Evolutionary conservation across 1,140 invertebrate species (phyloP).

Genomic region (Hypothenemus hampei): DNA sequence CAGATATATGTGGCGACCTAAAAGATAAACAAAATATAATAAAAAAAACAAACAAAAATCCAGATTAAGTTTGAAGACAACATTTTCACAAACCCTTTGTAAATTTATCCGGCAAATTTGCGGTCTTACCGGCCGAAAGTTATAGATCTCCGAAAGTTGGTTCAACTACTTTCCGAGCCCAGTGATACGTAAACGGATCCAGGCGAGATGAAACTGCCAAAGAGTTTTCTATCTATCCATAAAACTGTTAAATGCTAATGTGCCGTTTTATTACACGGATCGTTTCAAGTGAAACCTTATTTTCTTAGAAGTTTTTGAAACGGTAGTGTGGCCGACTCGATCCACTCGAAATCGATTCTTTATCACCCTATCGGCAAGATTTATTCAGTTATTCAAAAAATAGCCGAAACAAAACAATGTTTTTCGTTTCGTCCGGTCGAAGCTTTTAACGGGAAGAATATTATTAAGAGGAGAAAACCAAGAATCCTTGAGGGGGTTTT

Average conservation of each 20-base stretch:
- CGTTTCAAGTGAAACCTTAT: constrained; percentile 18
- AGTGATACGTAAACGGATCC: constrained; percentile 21
- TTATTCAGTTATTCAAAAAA: constrained; percentile 1
- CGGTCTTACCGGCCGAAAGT: constrained; percentile 22
- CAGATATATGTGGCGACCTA: not conserved
- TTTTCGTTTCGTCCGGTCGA: not conserved
- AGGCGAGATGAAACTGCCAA: constrained; percentile 23
- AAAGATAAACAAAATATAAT: not conserved
- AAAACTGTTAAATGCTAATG: constrained; percentile 26
- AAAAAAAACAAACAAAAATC: too few relatives aligned
- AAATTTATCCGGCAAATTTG: constrained; percentile 24
- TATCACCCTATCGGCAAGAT: not conserved
- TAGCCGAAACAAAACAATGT: not conserved
- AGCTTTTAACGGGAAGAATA: too few relatives aligned
- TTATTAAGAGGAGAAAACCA: not conserved
- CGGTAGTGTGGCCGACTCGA: too few relatives aligned
- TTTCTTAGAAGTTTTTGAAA: constrained; percentile 14
- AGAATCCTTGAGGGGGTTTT: too few relatives aligned
- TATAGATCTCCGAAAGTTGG: constrained; percentile 20
- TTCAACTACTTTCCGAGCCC: constrained; percentile 16
- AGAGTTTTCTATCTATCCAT: constrained; percentile 23
- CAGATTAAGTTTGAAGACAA: too few relatives aligned
- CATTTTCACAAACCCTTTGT: constrained; percentile 1
- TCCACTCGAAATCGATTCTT: constrained; percentile 3
- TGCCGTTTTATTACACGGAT: constrained; percentile 24